Conservation (phyloP, 2,797 vertebrate genomes). For the Peromyscus nudipes region DNA sequence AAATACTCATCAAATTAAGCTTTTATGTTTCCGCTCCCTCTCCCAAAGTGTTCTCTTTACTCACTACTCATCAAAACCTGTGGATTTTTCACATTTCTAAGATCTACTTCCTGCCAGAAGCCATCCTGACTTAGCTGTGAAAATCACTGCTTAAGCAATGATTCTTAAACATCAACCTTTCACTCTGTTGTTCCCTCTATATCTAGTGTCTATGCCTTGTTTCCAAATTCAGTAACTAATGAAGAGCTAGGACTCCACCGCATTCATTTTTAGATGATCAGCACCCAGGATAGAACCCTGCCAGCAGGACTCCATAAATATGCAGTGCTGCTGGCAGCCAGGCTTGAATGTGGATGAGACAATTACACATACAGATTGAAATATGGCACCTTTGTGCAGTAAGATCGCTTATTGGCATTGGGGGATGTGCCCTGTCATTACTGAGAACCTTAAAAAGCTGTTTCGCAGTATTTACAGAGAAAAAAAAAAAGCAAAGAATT, state of each 20-base stretch:
- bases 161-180: conserved; percentile 5
- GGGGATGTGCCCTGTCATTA: conserved; percentile 5
- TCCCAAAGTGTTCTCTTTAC: not conserved
- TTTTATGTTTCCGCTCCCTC: not conserved
- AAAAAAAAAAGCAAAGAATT: not conserved
- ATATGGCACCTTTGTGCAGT: conserved; percentile 40
- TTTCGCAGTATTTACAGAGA: not conserved
- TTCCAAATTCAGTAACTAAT: conserved; percentile 55
- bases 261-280: not conserved
- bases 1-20: not conserved
- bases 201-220: not conserved
- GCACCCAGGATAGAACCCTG: conserved; percentile 42
- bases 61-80: not conserved
- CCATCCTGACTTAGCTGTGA: not conserved
- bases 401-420: conserved; percentile 1
- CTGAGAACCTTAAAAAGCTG: conserved; percentile 31
- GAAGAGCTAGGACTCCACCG: not conserved
- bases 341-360: conserved; percentile 55
- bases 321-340: not conserved
- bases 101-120: conserved; percentile 7
- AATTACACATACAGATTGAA: conserved; percentile 52
- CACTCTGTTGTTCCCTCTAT: not conserved
- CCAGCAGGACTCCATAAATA: not conserved
- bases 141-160: not conserved
- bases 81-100: conserved; percentile 4